Conservation (phyloP, 2,888 invertebrate species). For the Villa cingulata region DNA sequence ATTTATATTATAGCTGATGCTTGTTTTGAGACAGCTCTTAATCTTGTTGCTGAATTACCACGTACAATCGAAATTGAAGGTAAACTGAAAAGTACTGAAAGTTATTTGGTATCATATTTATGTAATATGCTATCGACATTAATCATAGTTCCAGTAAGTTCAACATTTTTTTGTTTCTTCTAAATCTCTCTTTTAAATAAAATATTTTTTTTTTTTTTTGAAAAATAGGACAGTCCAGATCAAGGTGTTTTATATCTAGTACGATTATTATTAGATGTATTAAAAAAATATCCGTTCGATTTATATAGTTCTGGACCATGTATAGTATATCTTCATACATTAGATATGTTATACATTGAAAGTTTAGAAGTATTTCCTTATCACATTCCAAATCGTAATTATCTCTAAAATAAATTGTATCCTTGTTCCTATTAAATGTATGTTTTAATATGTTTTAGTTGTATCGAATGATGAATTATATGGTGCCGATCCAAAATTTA, state of each 20-base stretch:
- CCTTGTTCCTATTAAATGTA: slow-evolving; percentile 20
- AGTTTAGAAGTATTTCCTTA: slow-evolving; percentile 75
- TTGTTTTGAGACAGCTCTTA: slow-evolving; percentile 79
- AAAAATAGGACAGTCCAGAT: slow-evolving; percentile 68
- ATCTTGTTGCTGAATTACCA: slow-evolving; percentile 65
- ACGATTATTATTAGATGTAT: slow-evolving; percentile 64
- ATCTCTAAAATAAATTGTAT: slow-evolving; percentile 32
- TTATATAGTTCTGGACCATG: slow-evolving; percentile 51
- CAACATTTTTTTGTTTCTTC: slow-evolving; percentile 2
- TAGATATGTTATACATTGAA: slow-evolving; percentile 66
- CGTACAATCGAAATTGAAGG: slow-evolving; percentile 58
- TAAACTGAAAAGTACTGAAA: slow-evolving; percentile 57
- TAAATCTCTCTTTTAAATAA: no score
- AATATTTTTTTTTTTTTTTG: background rate
- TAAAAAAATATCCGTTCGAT: slow-evolving; percentile 62
- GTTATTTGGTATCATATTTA: slow-evolving; percentile 53
- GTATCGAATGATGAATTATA: slow-evolving; percentile 88
- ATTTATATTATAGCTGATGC: slow-evolving; percentile 61
- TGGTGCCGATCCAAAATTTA: slow-evolving; percentile 76
- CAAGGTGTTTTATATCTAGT: slow-evolving; percentile 71
- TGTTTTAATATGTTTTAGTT: slow-evolving; percentile 39
- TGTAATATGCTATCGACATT: slow-evolving; percentile 71
- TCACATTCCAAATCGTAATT: slow-evolving; percentile 58
- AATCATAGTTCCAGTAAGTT: slow-evolving; percentile 62
- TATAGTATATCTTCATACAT: slow-evolving; percentile 55